A percentile compares a stretch with the other conserved stretches of the same genome.
Evolutionary conservation across 1,140 invertebrate genomes (phyloP).

Genomic region (Hylaeus anthracinus): DNA sequence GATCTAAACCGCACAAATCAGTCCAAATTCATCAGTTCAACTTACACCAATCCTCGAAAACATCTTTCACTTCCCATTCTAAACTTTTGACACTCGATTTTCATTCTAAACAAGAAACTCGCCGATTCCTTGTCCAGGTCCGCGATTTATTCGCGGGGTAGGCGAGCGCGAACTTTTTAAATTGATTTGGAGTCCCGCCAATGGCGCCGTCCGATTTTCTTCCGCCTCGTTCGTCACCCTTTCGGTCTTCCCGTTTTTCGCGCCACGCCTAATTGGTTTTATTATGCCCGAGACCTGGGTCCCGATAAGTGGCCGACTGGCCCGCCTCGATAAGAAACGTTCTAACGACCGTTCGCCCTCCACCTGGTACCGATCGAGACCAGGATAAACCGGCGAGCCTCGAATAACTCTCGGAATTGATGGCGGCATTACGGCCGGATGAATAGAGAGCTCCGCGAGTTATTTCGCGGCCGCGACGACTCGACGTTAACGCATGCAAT

Average conservation of each 20-base stretch:
- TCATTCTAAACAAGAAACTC: no score
- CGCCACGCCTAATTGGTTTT: conserved; percentile 74
- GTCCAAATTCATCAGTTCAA: no score
- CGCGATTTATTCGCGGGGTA: conserved; percentile 61
- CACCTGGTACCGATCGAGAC: conserved; percentile 44
- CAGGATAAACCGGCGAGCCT: conserved; percentile 42
- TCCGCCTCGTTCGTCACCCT: conserved; percentile 48
- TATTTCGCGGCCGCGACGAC: conserved; percentile 18
- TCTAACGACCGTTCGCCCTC: conserved; percentile 34
- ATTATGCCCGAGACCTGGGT: conserved; percentile 66
- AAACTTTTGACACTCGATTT: no score
- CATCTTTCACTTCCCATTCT: no score
- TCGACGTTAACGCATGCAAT: conserved; percentile 42
- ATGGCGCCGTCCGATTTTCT: conserved; percentile 69
- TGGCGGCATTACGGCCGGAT: conserved; percentile 51
- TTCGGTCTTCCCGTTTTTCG: conserved; percentile 40
- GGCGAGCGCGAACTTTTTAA: conserved; percentile 73
- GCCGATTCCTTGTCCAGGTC: no score
- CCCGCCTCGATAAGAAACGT: conserved; percentile 57
- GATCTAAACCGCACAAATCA: no score
- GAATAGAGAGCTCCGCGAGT: conserved; percentile 38
- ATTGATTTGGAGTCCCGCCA: conserved; percentile 79
- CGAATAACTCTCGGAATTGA: conserved; percentile 58
- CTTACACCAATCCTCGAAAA: no score
- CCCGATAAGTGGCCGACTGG: conserved; percentile 58